Evolutionary conservation across 2,888 invertebrate genomes (phyloP).

Genomic region (Cataglyphis livida): DNA sequence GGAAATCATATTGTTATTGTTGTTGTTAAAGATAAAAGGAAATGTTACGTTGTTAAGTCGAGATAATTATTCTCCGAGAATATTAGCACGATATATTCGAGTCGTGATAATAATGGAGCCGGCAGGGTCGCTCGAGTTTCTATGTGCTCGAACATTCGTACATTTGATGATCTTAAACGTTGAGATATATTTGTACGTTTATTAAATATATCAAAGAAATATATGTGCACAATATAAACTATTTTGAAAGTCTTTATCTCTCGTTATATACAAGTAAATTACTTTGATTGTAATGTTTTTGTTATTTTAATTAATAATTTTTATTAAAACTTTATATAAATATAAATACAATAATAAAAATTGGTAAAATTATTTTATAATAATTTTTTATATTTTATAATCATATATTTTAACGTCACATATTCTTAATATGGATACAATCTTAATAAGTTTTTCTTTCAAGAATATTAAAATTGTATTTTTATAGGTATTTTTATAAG

Average conservation of each 20-base stretch:
- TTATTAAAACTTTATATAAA: background rate
- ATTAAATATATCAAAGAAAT: background rate
- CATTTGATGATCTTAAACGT: slow-evolving; percentile 9
- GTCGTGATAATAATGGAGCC: slow-evolving; percentile 42
- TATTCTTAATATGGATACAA: background rate
- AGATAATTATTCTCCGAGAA: slow-evolving; percentile 41
- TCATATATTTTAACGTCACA: background rate
- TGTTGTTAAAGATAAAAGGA: slow-evolving; percentile 82
- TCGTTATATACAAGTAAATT: background rate
- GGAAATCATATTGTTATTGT: slow-evolving; percentile 81
- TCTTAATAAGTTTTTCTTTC: background rate
- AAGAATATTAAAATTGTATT: background rate
- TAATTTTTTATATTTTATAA: slow-evolving; percentile 6
- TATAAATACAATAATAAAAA: background rate
- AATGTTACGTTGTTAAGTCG: slow-evolving; percentile 79
- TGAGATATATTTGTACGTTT: background rate
- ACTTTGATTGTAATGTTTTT: background rate
- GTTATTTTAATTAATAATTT: background rate
- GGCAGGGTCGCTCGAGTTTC: slow-evolving; percentile 37
- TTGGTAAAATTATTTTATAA: background rate
- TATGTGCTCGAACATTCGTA: slow-evolving; percentile 32
- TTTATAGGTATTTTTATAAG: background rate
- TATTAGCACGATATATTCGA: slow-evolving; percentile 14
- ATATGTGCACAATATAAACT: background rate
- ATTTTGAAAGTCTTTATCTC: background rate